Percentiles rank a stretch among this genome's conserved stretches.
Conservation (phyloP, 2,113 vertebrate genomes). For the Calyptommatus sinebrachiatus region DNA sequence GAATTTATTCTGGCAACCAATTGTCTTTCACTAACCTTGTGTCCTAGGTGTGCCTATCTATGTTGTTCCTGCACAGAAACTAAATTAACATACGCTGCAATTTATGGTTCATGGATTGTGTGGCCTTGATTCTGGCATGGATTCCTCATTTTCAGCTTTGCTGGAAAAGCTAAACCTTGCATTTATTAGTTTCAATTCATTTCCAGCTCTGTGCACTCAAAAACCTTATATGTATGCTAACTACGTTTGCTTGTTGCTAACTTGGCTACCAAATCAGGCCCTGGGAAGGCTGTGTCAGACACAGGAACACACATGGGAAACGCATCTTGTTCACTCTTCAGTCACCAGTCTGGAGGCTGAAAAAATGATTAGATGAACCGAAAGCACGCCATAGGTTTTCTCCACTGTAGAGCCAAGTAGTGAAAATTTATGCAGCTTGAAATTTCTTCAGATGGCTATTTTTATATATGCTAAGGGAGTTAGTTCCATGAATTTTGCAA, state of each 20-base stretch:
- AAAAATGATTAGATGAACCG: background rate
- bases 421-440: background rate
- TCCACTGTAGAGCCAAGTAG: rapidly evolving
- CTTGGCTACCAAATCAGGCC: background rate
- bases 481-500: slow-evolving; percentile 14
- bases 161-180: background rate
- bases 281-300: background rate
- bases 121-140: background rate
- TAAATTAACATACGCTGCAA: background rate
- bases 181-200: background rate
- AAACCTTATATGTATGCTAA: background rate
- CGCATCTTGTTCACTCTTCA: background rate
- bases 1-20: background rate
- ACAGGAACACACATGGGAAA: background rate
- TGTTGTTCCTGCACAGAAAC: background rate
- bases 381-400: background rate
- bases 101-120: rapidly evolving
- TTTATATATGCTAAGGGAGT: slow-evolving; percentile 5
- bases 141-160: background rate
- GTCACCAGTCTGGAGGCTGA: background rate
- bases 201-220: background rate
- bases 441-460: slow-evolving; percentile 2
- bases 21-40: background rate
- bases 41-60: background rate
- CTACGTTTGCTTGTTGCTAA: rapidly evolving